Evolutionary conservation across 2,797 vertebrate genomes (phyloP).

Genomic region (Intellagama lesueurii): DNA sequence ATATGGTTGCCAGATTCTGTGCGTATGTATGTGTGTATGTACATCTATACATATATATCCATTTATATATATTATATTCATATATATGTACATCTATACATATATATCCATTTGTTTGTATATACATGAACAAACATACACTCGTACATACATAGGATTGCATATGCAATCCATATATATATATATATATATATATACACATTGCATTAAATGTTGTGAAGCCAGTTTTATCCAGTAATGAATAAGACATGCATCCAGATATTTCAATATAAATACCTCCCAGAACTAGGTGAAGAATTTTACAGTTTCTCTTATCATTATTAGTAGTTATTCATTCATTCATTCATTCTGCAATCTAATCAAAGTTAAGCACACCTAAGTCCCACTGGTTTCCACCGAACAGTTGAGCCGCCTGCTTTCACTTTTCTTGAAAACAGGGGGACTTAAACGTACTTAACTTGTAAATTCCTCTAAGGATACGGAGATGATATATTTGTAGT

Average conservation of each 20-base stretch:
- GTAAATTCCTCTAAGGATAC: neutral
- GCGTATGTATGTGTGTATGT: too few species aligned
- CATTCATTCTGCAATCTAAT: neutral
- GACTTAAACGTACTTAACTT: neutral
- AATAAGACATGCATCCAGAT: neutral
- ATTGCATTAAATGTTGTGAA: neutral
- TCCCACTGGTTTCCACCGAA: neutral
- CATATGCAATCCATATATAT: too few species aligned
- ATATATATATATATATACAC: too few species aligned
- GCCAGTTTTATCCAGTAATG: too few species aligned
- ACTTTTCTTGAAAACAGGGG: neutral
- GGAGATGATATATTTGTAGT: neutral
- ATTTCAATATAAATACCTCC: neutral
- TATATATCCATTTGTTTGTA: too few species aligned
- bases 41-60: too few species aligned
- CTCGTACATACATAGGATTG: too few species aligned
- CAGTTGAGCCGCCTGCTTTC: neutral
- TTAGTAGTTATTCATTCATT: neutral
- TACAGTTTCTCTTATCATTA: neutral
- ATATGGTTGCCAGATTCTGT: too few species aligned
- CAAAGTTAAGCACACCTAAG: neutral
- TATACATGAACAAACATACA: too few species aligned
- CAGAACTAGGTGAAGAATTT: neutral
- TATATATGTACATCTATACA: too few species aligned
- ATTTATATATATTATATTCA: too few species aligned